Percentiles rank a stretch among this genome's conserved stretches.
phyloP scores from a whole-genome alignment of 2,888 invertebrate species.

The Eupithecia exiguata region DNA sequence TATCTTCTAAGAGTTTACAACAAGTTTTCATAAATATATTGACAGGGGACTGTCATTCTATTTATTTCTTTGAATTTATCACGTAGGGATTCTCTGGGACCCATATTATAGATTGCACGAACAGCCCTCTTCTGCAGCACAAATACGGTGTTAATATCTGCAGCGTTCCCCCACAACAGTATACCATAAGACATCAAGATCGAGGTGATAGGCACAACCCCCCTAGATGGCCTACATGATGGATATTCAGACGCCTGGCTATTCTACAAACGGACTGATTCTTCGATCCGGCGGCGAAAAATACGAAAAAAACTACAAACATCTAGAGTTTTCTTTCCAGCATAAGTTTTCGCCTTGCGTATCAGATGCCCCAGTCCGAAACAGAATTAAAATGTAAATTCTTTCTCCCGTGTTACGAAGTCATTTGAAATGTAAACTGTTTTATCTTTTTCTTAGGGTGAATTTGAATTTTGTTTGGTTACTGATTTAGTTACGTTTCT shows the following conservation, averaged over 20 bases:
- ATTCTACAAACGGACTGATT: background rate
- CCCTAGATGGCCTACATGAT: too few species aligned
- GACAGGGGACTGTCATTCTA: too few species aligned
- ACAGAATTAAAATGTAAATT: slow-evolving; percentile 73
- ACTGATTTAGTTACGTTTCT: slow-evolving; percentile 26
- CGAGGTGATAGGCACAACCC: too few species aligned
- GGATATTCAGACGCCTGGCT: background rate
- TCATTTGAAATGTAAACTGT: slow-evolving; percentile 15
- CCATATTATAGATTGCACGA: too few species aligned
- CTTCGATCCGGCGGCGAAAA: background rate
- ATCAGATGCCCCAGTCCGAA: slow-evolving; percentile 40
- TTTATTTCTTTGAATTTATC: too few species aligned
- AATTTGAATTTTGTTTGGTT: slow-evolving; percentile 23
- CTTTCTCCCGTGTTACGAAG: slow-evolving; percentile 44
- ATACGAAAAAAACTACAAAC: background rate
- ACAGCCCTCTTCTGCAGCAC: too few species aligned
- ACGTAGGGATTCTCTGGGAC: too few species aligned
- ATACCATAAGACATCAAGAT: too few species aligned
- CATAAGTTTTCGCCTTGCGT: slow-evolving; percentile 11
- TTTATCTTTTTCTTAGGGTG: background rate
- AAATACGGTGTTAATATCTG: too few species aligned
- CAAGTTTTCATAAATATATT: too few species aligned
- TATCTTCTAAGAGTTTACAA: too few species aligned
- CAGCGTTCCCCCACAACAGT: too few species aligned
- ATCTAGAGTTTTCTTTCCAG: background rate